Conservation (phyloP, 2,797 vertebrate genomes). For the Betta splendens region DNA sequence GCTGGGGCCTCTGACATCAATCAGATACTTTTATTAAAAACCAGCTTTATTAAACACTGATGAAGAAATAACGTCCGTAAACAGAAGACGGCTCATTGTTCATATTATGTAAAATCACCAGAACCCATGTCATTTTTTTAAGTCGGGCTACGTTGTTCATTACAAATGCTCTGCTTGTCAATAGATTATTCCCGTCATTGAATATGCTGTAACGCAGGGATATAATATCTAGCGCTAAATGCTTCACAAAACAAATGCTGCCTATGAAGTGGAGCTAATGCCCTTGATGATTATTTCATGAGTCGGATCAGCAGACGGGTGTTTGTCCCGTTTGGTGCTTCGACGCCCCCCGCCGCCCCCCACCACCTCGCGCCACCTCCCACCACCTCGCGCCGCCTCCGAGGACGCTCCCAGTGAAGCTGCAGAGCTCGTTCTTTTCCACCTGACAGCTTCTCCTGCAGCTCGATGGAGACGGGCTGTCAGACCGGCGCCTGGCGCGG, state of each 20-base stretch:
- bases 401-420: too few relatives aligned
- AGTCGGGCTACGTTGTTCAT: slow-evolving; percentile 31
- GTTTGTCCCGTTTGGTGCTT: slow-evolving; percentile 50
- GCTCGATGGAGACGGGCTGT: slow-evolving; percentile 63
- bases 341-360: slow-evolving; percentile 44
- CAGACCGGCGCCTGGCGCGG: slow-evolving; percentile 33
- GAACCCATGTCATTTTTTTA: slow-evolving; percentile 38
- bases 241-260: slow-evolving; percentile 64
- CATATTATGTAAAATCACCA: slow-evolving; percentile 4
- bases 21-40: slow-evolving; percentile 11
- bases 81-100: slow-evolving; percentile 32
- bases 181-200: slow-evolving; percentile 51
- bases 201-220: slow-evolving; percentile 48
- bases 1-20: slow-evolving; percentile 25
- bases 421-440: slow-evolving; percentile 62
- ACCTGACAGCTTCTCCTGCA: slow-evolving; percentile 53
- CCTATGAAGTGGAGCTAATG: slow-evolving; percentile 64
- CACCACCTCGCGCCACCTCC: too few relatives aligned
- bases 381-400: too few relatives aligned
- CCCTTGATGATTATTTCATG: slow-evolving; percentile 73
- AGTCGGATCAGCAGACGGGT: slow-evolving; percentile 57
- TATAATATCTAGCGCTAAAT: slow-evolving; percentile 62
- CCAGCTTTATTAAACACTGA: slow-evolving; percentile 13
- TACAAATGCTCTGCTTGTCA: slow-evolving; percentile 46
- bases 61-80: slow-evolving; percentile 35